Base-by-base conservation (phyloP, 2,888 invertebrate genomes). In the Conistra vaccinii region DNA sequence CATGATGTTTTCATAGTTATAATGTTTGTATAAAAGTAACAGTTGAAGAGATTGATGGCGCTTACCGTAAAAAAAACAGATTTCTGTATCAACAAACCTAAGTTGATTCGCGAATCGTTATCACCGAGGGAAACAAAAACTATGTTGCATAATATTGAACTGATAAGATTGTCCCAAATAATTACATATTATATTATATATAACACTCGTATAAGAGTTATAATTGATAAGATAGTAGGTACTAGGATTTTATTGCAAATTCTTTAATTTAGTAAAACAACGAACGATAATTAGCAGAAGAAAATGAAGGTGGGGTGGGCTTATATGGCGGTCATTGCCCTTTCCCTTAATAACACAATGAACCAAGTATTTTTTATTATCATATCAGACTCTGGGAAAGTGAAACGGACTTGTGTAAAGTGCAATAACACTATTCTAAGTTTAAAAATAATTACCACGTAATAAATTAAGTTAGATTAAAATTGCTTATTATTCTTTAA, bases 131-230 rank as follows among this genome's bases (percentile, higher is more conserved):
- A 77, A 48, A 45, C 26, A 53, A 29, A 23, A 3, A 55, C 5
- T n/a, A n/a, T 35, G 12, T 57, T 71, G 6, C 51, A 55, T 80
- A 72, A 35, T 35, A 20, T 26, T 42, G 42, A 42, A 48, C 7
- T 74, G 81, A 73, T 80, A 57, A 77, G 32, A 51, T 51, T 26
- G 23, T 55, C 35, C 20, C 5, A 73, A 57, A 61, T 65, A 77
- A 35, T 23, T 39, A 55, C 32, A 77, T 35, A 35, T 35, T 39
- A n/a, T 57, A 35, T 42, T 35, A 35, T 39, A n/a, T 57, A 35
- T 42, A 45, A 35, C 23, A 39, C 17, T 53, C 6, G 3, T 23
- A 3, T 51, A 23, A 12, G 17, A 39, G 20, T 9, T 39, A 39
- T 39, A 39, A 39, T 9, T 35, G 66, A 79, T 77, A 60, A 81